Evolutionary conservation across 2,797 vertebrate species (phyloP).

Genomic region (Pogonophryne albipinna): DNA sequence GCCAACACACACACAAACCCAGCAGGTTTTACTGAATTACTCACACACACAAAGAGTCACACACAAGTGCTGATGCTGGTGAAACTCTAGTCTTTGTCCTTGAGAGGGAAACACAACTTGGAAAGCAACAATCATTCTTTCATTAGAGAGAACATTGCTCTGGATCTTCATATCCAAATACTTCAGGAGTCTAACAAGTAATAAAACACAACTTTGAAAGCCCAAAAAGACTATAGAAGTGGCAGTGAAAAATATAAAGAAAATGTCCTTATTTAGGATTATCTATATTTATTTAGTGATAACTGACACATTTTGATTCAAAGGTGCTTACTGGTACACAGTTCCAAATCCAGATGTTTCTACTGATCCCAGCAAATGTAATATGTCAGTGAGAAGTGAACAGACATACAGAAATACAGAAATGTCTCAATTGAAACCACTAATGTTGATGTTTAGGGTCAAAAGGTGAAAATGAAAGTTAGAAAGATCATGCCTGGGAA

Average conservation of each 20-base stretch:
- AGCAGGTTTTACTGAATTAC: neutral
- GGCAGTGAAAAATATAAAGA: too few species aligned
- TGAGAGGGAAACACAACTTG: slow-evolving; percentile 52
- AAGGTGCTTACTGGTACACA: too few species aligned
- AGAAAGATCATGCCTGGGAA: too few species aligned
- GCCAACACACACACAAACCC: slow-evolving; percentile 8
- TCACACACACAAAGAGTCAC: slow-evolving; percentile 26
- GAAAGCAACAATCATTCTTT: slow-evolving; percentile 36
- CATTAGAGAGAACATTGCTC: slow-evolving; percentile 30
- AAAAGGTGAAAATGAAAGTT: neutral
- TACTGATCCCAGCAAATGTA: neutral
- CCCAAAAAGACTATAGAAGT: neutral
- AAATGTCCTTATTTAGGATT: too few species aligned
- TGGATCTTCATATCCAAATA: neutral
- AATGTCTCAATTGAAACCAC: neutral
- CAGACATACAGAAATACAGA: neutral
- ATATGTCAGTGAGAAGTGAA: neutral
- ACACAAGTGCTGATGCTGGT: slow-evolving; percentile 43
- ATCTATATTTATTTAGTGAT: too few species aligned
- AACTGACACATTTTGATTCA: too few species aligned
- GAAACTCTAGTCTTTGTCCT: slow-evolving; percentile 71
- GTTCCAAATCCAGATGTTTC: neutral
- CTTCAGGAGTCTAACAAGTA: neutral
- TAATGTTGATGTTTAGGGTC: neutral
- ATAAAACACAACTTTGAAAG: neutral